These are phyloP conservation scores for Campopleginae sp. DNA, from an alignment of 2,888 invertebrate genomes.

Conservation along the genomic window DNA sequence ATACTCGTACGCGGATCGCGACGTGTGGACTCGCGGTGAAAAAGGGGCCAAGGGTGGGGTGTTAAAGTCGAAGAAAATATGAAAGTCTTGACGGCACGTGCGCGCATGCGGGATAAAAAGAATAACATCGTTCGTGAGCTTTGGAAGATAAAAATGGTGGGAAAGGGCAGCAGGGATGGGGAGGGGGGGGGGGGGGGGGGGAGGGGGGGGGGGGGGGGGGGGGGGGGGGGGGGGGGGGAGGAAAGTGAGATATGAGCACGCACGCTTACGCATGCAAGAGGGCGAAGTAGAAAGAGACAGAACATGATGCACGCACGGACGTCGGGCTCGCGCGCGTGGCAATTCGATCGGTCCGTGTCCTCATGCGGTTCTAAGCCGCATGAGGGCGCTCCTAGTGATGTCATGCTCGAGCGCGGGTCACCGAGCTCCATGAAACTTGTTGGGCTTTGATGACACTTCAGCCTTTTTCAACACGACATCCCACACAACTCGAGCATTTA, in stretches of 20 bases:
- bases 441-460: conserved; percentile 24
- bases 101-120: conserved; percentile 57
- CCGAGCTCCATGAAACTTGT: conserved; percentile 49
- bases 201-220: too few relatives aligned
- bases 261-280: conserved; percentile 68
- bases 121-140: conserved; percentile 46
- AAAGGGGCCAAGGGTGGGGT: neutral
- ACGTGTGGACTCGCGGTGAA: neutral
- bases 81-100: conserved; percentile 56
- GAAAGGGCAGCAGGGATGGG: conserved; percentile 1
- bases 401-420: conserved; percentile 58
- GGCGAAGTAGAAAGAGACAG: conserved; percentile 55
- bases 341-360: conserved; percentile 75
- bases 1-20: neutral
- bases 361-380: conserved; percentile 68
- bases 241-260: conserved; percentile 28
- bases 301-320: conserved; percentile 50
- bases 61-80: conserved; percentile 43
- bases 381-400: conserved; percentile 65
- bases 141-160: conserved; percentile 1
- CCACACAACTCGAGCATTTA: conserved; percentile 3
- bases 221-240: too few relatives aligned
- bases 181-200: too few relatives aligned
- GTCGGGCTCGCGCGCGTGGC: conserved; percentile 58
- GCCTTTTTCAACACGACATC: conserved; percentile 5